Conservation (phyloP, 2,888 invertebrate species). For the Willowsia nigromaculata region DNA sequence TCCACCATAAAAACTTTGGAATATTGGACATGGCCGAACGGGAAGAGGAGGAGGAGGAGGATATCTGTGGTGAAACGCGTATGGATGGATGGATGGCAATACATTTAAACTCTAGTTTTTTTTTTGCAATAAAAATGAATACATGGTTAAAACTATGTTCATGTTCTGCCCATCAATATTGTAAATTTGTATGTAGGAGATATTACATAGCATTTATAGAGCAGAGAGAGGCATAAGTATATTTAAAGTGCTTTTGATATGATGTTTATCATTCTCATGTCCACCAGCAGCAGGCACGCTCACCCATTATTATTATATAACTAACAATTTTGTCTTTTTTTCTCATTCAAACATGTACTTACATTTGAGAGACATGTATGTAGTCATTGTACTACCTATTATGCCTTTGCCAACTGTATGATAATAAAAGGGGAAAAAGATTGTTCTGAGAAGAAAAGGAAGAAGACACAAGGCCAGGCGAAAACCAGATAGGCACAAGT, state of each 20-base stretch:
- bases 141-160: too few species aligned
- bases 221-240: too few species aligned
- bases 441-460: constrained; percentile 25
- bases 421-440: constrained; percentile 9
- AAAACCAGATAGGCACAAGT: not conserved
- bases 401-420: not conserved
- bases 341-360: not conserved
- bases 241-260: too few species aligned
- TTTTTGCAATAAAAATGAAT: constrained; percentile 27
- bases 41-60: too few species aligned
- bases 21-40: too few species aligned
- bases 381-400: not conserved
- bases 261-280: not conserved
- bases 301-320: not conserved
- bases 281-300: not conserved
- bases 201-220: not conserved
- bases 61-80: too few species aligned
- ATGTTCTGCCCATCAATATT: too few species aligned
- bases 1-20: too few species aligned
- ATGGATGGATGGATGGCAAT: not conserved
- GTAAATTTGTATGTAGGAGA: not conserved
- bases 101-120: constrained; percentile 18
- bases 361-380: not conserved
- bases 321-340: too few species aligned
- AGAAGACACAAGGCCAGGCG: too few species aligned